Evolutionary conservation across 2,113 vertebrate genomes (phyloP).

Genomic region (Grantiella picta): DNA sequence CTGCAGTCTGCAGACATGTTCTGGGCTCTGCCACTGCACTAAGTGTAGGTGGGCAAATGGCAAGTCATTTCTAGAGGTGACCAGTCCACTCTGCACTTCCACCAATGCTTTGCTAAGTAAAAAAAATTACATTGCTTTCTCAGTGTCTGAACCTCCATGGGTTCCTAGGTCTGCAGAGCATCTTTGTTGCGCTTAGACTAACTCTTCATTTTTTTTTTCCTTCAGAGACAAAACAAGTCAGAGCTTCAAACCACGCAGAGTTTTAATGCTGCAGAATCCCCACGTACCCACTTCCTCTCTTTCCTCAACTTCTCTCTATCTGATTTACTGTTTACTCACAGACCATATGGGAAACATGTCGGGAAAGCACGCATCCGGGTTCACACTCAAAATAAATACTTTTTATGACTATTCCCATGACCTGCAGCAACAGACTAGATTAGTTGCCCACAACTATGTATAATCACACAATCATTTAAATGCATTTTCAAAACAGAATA

Average conservation of each 20-base stretch:
- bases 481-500: slow-evolving; percentile 34
- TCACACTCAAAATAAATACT: slow-evolving; percentile 42
- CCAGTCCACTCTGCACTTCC: not conserved
- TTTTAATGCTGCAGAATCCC: not conserved
- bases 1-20: not conserved
- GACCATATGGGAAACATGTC: slow-evolving; percentile 43
- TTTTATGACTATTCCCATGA: slow-evolving; percentile 64
- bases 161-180: not conserved
- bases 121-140: not conserved
- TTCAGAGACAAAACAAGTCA: not conserved
- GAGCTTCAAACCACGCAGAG: not conserved
- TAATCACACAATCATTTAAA: slow-evolving; percentile 49
- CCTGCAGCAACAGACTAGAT: slow-evolving; percentile 61
- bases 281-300: not conserved
- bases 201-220: not conserved
- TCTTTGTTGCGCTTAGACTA: not conserved
- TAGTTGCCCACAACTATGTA: slow-evolving; percentile 56
- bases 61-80: not conserved
- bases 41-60: not conserved
- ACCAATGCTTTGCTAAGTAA: not conserved
- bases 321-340: slow-evolving; percentile 46
- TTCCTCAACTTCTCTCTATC: slow-evolving; percentile 11
- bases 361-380: slow-evolving; percentile 39
- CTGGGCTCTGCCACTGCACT: not conserved
- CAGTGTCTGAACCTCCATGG: not conserved